Percentiles rank a stretch among this genome's conserved stretches.
phyloP scores from a whole-genome alignment of 2,113 vertebrate species.

The Scomber scombrus region DNA sequence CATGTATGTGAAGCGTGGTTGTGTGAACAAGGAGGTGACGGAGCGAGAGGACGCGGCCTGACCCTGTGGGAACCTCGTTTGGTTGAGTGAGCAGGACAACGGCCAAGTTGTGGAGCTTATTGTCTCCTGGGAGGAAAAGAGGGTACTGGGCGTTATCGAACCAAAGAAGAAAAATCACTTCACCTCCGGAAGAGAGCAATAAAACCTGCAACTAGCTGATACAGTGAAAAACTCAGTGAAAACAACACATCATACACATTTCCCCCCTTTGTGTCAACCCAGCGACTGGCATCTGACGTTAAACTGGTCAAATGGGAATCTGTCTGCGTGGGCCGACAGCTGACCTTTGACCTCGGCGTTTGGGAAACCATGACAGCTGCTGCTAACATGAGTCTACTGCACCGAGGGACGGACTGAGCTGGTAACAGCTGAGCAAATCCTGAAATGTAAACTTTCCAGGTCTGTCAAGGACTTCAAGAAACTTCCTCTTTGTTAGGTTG shows the following conservation, averaged over 20 bases:
- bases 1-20: slow-evolving; percentile 50
- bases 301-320: slow-evolving; percentile 51
- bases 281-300: slow-evolving; percentile 45
- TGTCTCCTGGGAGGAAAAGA: slow-evolving; percentile 53
- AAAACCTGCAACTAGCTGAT: slow-evolving; percentile 58
- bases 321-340: slow-evolving; percentile 20
- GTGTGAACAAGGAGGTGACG: slow-evolving; percentile 66
- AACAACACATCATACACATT: slow-evolving; percentile 27
- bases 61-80: slow-evolving; percentile 67
- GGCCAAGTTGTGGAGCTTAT: slow-evolving; percentile 33
- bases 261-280: slow-evolving; percentile 41
- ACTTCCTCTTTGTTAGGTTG: slow-evolving; percentile 54
- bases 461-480: slow-evolving; percentile 16
- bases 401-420: slow-evolving; percentile 33
- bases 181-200: slow-evolving; percentile 50
- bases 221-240: slow-evolving; percentile 61
- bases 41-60: slow-evolving; percentile 45
- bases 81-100: slow-evolving; percentile 46
- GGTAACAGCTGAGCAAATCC: slow-evolving; percentile 80
- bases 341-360: slow-evolving; percentile 72
- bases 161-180: slow-evolving; percentile 14
- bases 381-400: slow-evolving; percentile 31
- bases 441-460: slow-evolving; percentile 61
- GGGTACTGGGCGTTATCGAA: slow-evolving; percentile 21
- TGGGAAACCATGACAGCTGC: slow-evolving; percentile 80